Conservation (phyloP, 2,113 vertebrate species). For the Struthidea cinerea region DNA sequence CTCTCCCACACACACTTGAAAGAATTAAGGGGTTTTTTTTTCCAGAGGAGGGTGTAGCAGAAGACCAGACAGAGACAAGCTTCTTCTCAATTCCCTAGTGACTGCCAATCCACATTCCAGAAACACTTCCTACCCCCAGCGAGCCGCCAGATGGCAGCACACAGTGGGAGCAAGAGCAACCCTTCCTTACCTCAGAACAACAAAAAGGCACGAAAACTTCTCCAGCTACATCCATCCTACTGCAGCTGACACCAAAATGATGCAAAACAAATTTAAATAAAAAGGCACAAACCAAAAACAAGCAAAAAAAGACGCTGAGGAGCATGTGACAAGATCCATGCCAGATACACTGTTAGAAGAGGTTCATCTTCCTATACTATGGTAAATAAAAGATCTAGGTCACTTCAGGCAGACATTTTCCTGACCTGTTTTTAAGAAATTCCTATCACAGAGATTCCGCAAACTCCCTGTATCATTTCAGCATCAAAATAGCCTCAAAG, state of each 20-base stretch:
- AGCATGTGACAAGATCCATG: not conserved
- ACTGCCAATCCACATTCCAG: not conserved
- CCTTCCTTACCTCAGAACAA: fast-evolving
- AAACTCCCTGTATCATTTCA: not conserved
- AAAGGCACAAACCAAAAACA: not conserved
- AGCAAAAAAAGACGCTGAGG: not conserved
- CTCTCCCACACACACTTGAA: not conserved
- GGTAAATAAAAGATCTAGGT: not conserved
- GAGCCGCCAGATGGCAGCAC: not conserved
- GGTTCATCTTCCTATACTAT: not conserved
- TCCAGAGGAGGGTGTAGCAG: not conserved
- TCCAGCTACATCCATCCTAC: not conserved
- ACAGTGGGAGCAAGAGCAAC: fast-evolving
- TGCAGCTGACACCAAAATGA: not conserved
- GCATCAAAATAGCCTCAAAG: not conserved
- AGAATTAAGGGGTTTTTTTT: not conserved
- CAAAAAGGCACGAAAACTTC: not conserved
- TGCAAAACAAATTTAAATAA: not conserved
- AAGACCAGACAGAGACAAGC: not conserved
- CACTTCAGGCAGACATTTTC: not conserved
- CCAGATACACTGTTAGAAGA: not conserved
- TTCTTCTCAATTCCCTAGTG: not conserved
- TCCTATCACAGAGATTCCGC: not conserved
- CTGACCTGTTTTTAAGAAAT: not conserved
- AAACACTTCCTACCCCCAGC: not conserved